These are phyloP conservation scores for Pollenia labialis DNA, from an alignment of 2,888 invertebrate genomes.

Conservation along the genomic window DNA sequence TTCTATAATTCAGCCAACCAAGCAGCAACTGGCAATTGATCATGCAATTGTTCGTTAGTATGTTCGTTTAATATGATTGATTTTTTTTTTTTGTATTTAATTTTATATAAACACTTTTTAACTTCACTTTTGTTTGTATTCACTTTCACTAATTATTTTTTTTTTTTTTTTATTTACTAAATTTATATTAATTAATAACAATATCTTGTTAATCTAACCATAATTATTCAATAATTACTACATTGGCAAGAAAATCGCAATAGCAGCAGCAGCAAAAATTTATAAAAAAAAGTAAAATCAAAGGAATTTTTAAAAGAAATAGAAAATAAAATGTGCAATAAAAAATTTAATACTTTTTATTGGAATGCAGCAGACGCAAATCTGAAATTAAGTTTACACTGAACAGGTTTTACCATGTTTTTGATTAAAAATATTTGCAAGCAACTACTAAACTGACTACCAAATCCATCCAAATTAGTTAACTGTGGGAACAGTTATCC, in stretches of 20 bases:
- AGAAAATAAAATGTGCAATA: not conserved
- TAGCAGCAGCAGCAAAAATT: not conserved
- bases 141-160: slow-evolving; percentile 60
- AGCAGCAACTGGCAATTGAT: slow-evolving; percentile 52
- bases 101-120: slow-evolving; percentile 40
- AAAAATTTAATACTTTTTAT: too few species aligned
- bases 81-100: slow-evolving; percentile 25
- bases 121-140: slow-evolving; percentile 21
- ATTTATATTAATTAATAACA: slow-evolving; percentile 15
- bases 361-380: not conserved
- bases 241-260: slow-evolving; percentile 22
- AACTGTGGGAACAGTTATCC: too few species aligned
- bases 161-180: slow-evolving; percentile 23
- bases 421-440: too few species aligned
- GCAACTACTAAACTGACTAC: too few species aligned
- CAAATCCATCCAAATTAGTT: too few species aligned
- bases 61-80: slow-evolving; percentile 51
- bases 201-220: slow-evolving; percentile 49
- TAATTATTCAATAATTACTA: slow-evolving; percentile 67
- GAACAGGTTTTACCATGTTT: too few species aligned
- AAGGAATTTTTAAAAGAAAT: not conserved
- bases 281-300: not conserved
- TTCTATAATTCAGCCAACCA: slow-evolving; percentile 47
- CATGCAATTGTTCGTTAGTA: slow-evolving; percentile 65
- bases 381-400: not conserved